Percentiles rank a stretch among this genome's conserved stretches.
Evolutionary conservation across 2,888 invertebrate species (phyloP).

Genomic region (Epicampocera succincta): DNA sequence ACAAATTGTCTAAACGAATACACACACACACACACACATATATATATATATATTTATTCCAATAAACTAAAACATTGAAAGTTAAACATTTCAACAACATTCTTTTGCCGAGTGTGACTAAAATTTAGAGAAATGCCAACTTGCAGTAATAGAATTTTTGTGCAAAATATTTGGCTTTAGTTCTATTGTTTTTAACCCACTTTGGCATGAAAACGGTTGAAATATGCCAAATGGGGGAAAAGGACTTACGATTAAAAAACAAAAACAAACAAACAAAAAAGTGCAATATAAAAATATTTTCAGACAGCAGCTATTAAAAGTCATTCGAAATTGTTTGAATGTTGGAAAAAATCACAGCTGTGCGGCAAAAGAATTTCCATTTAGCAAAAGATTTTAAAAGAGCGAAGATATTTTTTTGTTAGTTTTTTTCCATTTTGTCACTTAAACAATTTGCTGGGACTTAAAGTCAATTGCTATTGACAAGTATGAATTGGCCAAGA

Average conservation of each 20-base stretch:
- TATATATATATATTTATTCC: neutral
- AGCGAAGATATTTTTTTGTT: slow-evolving; percentile 12
- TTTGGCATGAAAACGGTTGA: slow-evolving; percentile 32
- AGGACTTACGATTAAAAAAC: neutral
- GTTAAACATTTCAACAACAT: neutral
- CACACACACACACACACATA: neutral
- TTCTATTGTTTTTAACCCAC: slow-evolving; percentile 51
- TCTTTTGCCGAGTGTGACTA: slow-evolving; percentile 4
- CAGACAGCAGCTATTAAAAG: slow-evolving; percentile 18
- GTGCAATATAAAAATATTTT: neutral
- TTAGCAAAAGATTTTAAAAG: slow-evolving; percentile 16
- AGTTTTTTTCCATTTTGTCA: slow-evolving; percentile 23
- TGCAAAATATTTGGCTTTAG: slow-evolving; percentile 28
- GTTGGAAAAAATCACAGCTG: neutral
- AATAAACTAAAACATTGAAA: slow-evolving; percentile 19
- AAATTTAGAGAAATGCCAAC: slow-evolving; percentile 1
- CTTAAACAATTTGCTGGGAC: slow-evolving; percentile 55
- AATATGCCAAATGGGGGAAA: slow-evolving; percentile 12
- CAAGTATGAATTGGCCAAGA: slow-evolving; percentile 51
- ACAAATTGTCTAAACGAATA: slow-evolving; percentile 46
- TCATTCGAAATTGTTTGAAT: slow-evolving; percentile 1
- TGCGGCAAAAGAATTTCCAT: slow-evolving; percentile 20
- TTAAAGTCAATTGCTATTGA: slow-evolving; percentile 54
- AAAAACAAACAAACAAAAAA: slow-evolving; percentile 21
- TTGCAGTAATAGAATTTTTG: neutral